Conservation (phyloP, 2,113 vertebrate genomes). For the Himantopus leucocephalus region DNA sequence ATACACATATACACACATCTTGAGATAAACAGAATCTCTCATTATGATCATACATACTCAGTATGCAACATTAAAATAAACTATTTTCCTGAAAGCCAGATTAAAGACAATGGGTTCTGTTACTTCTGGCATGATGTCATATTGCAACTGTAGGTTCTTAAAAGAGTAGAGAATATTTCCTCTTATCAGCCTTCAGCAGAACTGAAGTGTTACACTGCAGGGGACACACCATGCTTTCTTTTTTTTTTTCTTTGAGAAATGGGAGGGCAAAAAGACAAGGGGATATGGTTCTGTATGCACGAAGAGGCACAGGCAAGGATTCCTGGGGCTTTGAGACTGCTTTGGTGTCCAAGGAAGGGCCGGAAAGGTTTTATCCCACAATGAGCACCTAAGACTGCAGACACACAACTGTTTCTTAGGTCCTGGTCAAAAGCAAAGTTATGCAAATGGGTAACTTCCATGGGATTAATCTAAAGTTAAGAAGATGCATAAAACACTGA, state of each 20-base stretch:
- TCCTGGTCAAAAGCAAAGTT: not conserved
- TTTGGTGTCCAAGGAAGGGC: not conserved
- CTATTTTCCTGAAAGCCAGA: not conserved
- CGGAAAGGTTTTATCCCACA: not conserved
- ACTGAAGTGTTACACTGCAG: not conserved
- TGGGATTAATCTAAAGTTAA: not conserved
- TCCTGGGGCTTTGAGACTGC: not conserved
- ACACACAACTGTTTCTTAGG: not conserved
- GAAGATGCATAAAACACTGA: not conserved
- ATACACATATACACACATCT: not conserved
- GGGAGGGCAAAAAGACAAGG: not conserved
- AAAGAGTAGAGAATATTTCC: not conserved
- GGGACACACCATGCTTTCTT: not conserved
- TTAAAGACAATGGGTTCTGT: constrained; percentile 12
- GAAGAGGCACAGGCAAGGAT: not conserved
- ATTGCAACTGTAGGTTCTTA: not conserved
- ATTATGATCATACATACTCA: not conserved
- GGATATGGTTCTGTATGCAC: not conserved
- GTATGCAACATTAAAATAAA: not conserved
- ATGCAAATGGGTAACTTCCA: not conserved
- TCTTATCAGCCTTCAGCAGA: not conserved
- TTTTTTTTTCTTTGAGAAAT: not conserved
- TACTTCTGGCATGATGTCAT: not conserved
- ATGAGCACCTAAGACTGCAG: not conserved
- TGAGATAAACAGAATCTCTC: not conserved